phyloP scores from a whole-genome alignment of 2,888 invertebrate species.

The Lithophane semibrunnea region DNA sequence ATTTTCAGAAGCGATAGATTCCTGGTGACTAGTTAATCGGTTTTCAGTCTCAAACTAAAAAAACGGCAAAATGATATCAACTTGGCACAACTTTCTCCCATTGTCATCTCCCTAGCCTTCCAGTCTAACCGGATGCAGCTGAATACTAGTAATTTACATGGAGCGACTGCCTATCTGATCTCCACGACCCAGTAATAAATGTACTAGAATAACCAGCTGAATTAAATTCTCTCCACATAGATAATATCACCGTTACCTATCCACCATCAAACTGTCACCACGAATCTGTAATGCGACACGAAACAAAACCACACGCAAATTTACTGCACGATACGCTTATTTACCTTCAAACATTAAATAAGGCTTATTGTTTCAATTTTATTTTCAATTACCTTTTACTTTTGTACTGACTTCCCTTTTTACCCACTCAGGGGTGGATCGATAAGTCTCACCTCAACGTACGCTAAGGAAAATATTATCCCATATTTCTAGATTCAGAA shows the following conservation, averaged over 20 bases:
- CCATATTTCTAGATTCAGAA: background rate
- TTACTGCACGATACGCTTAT: constrained; percentile 36
- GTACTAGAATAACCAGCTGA: background rate
- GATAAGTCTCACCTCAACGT: constrained; percentile 8
- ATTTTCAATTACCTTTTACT: constrained; percentile 31
- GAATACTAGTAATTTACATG: background rate
- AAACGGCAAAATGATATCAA: no score
- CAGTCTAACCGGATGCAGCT: background rate
- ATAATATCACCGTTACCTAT: background rate
- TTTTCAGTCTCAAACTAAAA: background rate
- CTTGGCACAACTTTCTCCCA: no score
- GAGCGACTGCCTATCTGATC: background rate
- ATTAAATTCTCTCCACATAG: constrained; percentile 17
- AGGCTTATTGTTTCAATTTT: constrained; percentile 17
- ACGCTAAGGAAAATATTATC: background rate
- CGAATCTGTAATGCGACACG: constrained; percentile 36
- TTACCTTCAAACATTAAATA: constrained; percentile 30
- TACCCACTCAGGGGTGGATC: constrained; percentile 12
- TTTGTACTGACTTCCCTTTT: constrained; percentile 21
- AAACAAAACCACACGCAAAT: constrained; percentile 50
- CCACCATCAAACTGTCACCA: constrained; percentile 34
- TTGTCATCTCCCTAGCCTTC: no score
- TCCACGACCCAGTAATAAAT: background rate
- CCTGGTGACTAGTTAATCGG: no score
- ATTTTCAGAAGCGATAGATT: background rate